Percentiles rank a stretch among this genome's conserved stretches.
phyloP scores from a whole-genome alignment of 2,113 vertebrate species.

The Pelodiscus sinensis region DNA sequence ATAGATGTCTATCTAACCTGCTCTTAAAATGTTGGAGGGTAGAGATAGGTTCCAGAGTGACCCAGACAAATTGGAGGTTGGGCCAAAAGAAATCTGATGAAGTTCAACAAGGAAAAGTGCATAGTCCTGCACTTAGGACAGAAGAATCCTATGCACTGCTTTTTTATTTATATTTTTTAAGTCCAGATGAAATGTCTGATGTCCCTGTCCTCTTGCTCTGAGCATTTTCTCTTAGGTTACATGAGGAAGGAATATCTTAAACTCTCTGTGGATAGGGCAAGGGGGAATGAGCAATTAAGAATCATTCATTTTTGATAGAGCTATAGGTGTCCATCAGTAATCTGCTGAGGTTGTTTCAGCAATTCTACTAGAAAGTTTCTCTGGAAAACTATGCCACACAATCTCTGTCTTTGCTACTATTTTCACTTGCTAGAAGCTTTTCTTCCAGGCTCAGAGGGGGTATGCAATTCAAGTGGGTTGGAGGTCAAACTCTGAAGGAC shows the following conservation, averaged over 20 bases:
- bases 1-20: too few species aligned
- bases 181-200: not conserved
- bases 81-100: too few species aligned
- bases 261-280: not conserved
- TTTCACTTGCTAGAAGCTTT: not conserved
- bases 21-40: too few species aligned
- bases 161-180: not conserved
- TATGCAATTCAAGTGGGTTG: not conserved
- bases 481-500: not conserved
- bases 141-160: too few species aligned
- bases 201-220: not conserved
- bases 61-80: too few species aligned
- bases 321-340: not conserved
- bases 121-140: too few species aligned
- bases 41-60: too few species aligned
- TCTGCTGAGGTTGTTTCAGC: not conserved
- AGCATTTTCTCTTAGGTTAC: not conserved
- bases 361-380: not conserved
- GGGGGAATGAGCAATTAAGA: not conserved
- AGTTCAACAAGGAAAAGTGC: too few species aligned
- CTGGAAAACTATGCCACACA: not conserved
- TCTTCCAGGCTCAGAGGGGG: not conserved
- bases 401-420: not conserved
- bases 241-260: not conserved
- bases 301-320: not conserved